phyloP scores from a whole-genome alignment of 2,888 invertebrate genomes.

The Synanthedon formicaeformis region DNA sequence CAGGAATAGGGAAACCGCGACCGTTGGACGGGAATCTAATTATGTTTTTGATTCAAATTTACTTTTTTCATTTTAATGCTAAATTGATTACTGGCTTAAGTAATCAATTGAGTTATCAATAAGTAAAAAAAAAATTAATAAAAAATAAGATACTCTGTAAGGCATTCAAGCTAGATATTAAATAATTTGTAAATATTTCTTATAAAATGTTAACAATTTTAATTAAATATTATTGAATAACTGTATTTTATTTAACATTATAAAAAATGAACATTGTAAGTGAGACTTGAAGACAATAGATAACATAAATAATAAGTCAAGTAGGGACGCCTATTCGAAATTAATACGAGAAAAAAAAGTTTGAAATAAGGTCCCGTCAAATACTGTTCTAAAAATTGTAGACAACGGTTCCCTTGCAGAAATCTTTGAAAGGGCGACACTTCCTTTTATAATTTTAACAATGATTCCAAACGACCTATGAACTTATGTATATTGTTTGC shows the following conservation, averaged over 20 bases:
- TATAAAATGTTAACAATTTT: too few relatives aligned
- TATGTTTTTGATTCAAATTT: neutral
- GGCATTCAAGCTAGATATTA: too few relatives aligned
- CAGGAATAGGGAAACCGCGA: constrained; percentile 19
- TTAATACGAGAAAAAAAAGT: constrained; percentile 11
- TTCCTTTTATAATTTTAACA: constrained; percentile 19
- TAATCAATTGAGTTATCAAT: too few relatives aligned
- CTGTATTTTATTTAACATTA: too few relatives aligned
- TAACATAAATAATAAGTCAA: neutral
- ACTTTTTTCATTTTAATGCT: too few relatives aligned
- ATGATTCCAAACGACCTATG: constrained; percentile 1
- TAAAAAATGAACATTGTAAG: too few relatives aligned
- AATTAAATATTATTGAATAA: too few relatives aligned
- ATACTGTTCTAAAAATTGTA: constrained; percentile 2
- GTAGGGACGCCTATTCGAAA: constrained; percentile 3
- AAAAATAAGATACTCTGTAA: too few relatives aligned
- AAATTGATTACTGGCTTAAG: too few relatives aligned
- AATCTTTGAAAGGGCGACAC: constrained; percentile 19
- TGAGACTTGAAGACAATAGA: neutral
- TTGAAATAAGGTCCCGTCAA: constrained; percentile 7
- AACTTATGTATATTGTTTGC: constrained; percentile 1
- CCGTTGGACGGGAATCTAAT: constrained; percentile 15
- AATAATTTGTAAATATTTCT: too few relatives aligned
- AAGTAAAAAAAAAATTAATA: too few relatives aligned
- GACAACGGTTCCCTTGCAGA: neutral